Conservation (phyloP, 2,113 vertebrate genomes). For the Amphiprion ocellaris region DNA sequence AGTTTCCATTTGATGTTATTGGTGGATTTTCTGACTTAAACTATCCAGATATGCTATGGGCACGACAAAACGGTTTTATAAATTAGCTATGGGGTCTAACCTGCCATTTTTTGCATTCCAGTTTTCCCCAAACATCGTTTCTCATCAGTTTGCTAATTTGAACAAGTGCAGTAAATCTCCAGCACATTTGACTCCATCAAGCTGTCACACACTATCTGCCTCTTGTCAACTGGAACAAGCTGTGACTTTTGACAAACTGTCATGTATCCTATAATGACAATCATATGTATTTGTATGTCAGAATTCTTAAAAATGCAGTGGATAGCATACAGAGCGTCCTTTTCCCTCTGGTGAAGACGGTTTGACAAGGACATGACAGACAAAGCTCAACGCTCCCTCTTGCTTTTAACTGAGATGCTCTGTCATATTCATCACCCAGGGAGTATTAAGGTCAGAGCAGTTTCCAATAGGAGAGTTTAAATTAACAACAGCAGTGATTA, state of each 20-base stretch:
- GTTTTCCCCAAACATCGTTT: neutral
- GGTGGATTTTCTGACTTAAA: too few species aligned
- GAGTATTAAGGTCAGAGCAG: conserved; percentile 18
- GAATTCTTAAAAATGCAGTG: neutral
- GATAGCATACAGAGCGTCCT: neutral
- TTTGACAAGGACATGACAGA: conserved; percentile 35
- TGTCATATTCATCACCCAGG: conserved; percentile 19
- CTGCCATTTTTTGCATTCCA: neutral
- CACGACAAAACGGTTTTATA: too few species aligned
- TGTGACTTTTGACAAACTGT: conserved; percentile 36
- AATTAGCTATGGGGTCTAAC: neutral
- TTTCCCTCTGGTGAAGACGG: neutral
- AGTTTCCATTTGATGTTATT: too few species aligned
- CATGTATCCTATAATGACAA: conserved; percentile 47
- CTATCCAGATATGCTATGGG: too few species aligned
- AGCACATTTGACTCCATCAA: neutral
- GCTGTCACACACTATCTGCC: neutral
- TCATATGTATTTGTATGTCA: conserved; percentile 13
- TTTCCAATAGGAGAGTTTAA: conserved; percentile 13
- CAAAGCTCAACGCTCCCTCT: conserved; percentile 14
- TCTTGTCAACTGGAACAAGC: conserved; percentile 11
- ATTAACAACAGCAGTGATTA: neutral
- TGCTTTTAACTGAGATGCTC: neutral
- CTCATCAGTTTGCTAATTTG: neutral
- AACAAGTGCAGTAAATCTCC: neutral